Evolutionary conservation across 2,797 vertebrate species (phyloP), one percentile per base, ranked within the genome.

Genomic region (Lutjanus argentimaculatus): DNA sequence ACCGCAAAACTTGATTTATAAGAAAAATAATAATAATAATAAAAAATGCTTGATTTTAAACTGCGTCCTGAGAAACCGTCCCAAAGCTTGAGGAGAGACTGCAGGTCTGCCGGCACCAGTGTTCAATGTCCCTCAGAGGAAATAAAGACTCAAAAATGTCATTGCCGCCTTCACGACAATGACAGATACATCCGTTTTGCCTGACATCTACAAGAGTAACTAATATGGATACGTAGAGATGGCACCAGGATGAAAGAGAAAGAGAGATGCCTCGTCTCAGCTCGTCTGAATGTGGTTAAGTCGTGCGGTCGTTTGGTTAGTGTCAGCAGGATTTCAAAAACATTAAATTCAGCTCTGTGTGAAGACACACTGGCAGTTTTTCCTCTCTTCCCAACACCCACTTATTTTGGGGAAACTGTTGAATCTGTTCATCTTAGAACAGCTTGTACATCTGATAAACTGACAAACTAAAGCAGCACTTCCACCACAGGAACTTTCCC

Each of bases 181-280:
- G 88, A 87, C 88, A 82, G 77, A 89, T 94, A 93, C 94, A 94
- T 93, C 93, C 94, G 88, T 92, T 91, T 91, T 84, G 90, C 92
- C 93, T 93, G 93, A 93, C 91, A 92, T 94, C 92, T 92, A 93
- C 89, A 77, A 89, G 90, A 93, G 88, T 73, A 88, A 90, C 82
- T 79, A 79, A 62, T 59, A 78, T 82, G 80, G 82, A 85, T 63
- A 72, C 59, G 58, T 72, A 83, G 88, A 84, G 90, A 93, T 91
- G 96, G 96, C 96, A 96, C 95, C 94, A 64, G 94, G 93, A 96
- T 89, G 75, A 92, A 80, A 88, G 80, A 85, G 77, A 56, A 84
- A 90, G 52, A 86, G 59, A 83, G 84, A 72, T 56, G 85, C 90
- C 77, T 88, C n/a, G 59, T 67, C 87, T 86, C 56, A 10, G 51